Evolutionary conservation across 2,113 vertebrate genomes (phyloP).

Genomic region (Okapia johnstoni): DNA sequence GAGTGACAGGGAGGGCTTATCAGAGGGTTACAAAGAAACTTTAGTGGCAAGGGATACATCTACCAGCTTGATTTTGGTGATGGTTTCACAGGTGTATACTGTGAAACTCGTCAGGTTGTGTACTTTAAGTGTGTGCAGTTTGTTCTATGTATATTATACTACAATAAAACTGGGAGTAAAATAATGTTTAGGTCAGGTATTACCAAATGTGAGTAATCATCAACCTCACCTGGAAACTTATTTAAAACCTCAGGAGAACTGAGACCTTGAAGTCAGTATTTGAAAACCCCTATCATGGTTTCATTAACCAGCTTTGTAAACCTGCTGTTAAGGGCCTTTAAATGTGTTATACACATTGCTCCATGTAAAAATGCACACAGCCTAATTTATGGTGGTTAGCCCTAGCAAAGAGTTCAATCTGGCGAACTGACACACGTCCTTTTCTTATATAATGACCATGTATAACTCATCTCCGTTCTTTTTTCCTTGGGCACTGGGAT

Average conservation of each 20-base stretch:
- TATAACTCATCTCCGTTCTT: not conserved
- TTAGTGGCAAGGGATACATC: not conserved
- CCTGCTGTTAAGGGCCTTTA: not conserved
- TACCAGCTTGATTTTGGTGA: not conserved
- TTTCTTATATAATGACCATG: not conserved
- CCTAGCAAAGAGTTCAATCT: not conserved
- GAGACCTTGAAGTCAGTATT: not conserved
- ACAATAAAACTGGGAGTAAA: not conserved
- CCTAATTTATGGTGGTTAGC: not conserved
- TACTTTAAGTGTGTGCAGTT: not conserved
- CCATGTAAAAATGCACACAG: not conserved
- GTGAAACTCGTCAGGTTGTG: not conserved
- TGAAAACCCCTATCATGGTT: not conserved
- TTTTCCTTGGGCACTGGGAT: not conserved
- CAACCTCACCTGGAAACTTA: not conserved
- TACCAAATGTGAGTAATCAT: not conserved
- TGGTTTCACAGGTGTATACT: not conserved
- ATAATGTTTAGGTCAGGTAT: not conserved
- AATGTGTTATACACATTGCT: not conserved
- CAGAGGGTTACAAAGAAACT: not conserved
- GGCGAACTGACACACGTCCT: not conserved
- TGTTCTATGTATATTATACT: not conserved
- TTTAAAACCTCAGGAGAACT: not conserved
- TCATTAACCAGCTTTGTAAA: not conserved
- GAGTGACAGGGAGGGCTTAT: not conserved